Conservation (phyloP, 2,113 vertebrate genomes). For the Grammomys surdaster region DNA sequence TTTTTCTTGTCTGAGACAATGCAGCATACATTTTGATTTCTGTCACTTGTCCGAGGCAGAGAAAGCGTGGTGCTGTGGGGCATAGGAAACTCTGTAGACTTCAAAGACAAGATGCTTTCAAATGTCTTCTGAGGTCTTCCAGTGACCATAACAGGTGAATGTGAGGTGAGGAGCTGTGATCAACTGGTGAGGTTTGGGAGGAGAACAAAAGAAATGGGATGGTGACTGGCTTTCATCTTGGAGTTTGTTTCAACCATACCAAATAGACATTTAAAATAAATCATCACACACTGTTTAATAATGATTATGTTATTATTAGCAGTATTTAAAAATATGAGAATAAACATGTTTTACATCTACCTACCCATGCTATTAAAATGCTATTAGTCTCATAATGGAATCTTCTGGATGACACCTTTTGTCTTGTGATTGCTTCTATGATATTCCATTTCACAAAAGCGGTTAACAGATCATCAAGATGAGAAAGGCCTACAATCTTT, state of each 20-base stretch:
- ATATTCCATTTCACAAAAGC: neutral
- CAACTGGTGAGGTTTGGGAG: neutral
- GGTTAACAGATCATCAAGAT: neutral
- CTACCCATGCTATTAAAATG: conserved; percentile 34
- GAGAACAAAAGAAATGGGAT: conserved; percentile 57
- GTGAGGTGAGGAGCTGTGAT: neutral
- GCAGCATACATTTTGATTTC: conserved; percentile 41
- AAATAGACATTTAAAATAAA: conserved; percentile 60
- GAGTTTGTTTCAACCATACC: conserved; percentile 67
- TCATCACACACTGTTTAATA: conserved; percentile 37
- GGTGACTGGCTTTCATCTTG: conserved; percentile 41
- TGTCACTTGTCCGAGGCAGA: conserved; percentile 6
- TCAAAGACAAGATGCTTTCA: conserved; percentile 30
- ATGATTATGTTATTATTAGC: conserved; percentile 54
- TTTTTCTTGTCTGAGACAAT: conserved; percentile 45
- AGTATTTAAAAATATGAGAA: conserved; percentile 51
- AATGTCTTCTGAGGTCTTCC: neutral
- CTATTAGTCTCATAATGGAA: conserved; percentile 28
- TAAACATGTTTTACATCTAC: conserved; percentile 40
- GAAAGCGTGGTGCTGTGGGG: neutral
- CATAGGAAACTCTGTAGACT: neutral
- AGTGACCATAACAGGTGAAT: neutral
- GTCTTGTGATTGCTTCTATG: neutral
- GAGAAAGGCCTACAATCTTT: neutral
- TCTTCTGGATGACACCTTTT: conserved; percentile 30